phyloP scores from a whole-genome alignment of 1,140 invertebrate genomes.

The Uloborus diversus region DNA sequence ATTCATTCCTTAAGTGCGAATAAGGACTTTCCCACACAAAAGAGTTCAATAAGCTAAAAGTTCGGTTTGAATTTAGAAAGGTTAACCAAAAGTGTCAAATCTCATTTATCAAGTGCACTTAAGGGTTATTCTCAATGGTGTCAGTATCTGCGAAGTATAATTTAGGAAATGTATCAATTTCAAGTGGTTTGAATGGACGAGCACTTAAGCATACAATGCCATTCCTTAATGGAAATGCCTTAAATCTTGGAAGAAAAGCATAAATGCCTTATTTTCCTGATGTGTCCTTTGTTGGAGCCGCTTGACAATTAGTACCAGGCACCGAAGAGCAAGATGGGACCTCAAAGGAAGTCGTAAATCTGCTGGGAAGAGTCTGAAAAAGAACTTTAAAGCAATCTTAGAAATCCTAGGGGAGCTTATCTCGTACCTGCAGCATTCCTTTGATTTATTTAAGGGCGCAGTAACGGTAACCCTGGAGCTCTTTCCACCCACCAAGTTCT shows the following conservation, averaged over 20 bases:
- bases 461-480: background rate
- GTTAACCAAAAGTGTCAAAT: too few species aligned
- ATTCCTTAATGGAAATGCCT: background rate
- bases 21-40: too few species aligned
- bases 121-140: too few species aligned
- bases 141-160: too few species aligned
- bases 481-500: background rate
- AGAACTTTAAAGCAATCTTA: conserved; percentile 39
- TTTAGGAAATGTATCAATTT: too few species aligned
- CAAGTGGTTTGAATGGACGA: too few species aligned
- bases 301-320: conserved; percentile 16
- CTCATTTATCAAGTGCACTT: too few species aligned
- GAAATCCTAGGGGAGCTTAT: conserved; percentile 24
- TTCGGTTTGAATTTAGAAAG: too few species aligned
- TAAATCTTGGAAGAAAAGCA: background rate
- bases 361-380: conserved; percentile 12
- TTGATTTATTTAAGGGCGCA: conserved; percentile 41
- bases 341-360: conserved; percentile 14
- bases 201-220: too few species aligned
- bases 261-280: background rate
- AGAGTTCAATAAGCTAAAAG: too few species aligned
- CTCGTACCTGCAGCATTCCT: conserved; percentile 24
- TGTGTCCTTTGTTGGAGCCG: background rate
- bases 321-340: background rate
- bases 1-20: too few species aligned